These are phyloP conservation scores for Capreolus pygargus DNA, from an alignment of 2,113 vertebrate genomes.

Conservation along the genomic window DNA sequence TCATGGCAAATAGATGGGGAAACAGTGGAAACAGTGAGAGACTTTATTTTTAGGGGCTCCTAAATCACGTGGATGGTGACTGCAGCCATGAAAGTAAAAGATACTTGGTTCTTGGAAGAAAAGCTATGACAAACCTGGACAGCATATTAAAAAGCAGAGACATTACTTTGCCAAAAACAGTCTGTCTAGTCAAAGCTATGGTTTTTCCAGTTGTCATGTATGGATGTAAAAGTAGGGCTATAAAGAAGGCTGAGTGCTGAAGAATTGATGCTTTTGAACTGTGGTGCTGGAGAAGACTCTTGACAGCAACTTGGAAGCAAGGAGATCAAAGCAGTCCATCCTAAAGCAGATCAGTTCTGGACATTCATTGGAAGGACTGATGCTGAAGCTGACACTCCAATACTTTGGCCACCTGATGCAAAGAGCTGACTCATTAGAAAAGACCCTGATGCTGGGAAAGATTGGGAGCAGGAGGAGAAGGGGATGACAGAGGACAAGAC, in stretches of 20 bases:
- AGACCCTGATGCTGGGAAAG: not conserved
- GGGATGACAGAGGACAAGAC: not conserved
- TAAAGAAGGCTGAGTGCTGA: not conserved
- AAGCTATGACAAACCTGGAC: not conserved
- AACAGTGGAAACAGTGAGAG: not conserved
- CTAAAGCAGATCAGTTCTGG: not conserved
- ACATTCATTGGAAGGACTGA: not conserved
- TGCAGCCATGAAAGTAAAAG: not conserved
- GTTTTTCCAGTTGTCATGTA: not conserved
- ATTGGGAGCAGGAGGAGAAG: not conserved
- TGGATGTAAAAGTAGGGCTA: not conserved
- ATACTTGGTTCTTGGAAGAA: not conserved
- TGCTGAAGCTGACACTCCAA: not conserved
- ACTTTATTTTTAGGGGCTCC: not conserved
- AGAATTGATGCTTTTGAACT: not conserved
- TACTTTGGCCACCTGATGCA: not conserved
- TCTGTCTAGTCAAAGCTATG: not conserved
- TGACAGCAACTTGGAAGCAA: not conserved
- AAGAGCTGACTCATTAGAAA: not conserved
- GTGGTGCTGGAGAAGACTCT: not conserved
- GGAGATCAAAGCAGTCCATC: not conserved
- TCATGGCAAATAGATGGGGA: not conserved
- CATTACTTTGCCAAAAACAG: not conserved
- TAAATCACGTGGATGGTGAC: not conserved
- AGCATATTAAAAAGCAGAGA: not conserved